Evolutionary conservation across 2,113 vertebrate species (phyloP).

Genomic region (Tupaia tana): DNA sequence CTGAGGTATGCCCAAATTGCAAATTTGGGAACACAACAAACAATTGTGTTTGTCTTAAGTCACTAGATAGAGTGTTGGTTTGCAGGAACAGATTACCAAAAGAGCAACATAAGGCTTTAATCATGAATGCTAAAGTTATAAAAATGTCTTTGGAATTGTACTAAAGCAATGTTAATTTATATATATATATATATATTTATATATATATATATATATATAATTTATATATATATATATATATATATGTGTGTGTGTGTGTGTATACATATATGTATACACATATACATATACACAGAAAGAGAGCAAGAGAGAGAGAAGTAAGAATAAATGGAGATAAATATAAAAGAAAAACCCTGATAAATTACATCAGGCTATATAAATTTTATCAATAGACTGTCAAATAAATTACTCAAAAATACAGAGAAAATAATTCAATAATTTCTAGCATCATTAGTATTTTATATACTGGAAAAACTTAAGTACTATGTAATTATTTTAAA

Average conservation of each 20-base stretch:
- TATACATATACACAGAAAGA: no score
- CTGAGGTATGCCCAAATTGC: background rate
- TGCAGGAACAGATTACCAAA: background rate
- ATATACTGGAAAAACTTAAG: background rate
- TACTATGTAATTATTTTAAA: background rate
- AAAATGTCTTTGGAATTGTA: background rate
- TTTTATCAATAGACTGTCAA: constrained; percentile 3
- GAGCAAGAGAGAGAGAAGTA: no score
- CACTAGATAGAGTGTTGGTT: background rate
- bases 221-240: no score
- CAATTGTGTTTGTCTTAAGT: background rate
- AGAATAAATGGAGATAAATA: background rate
- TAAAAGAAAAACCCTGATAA: background rate
- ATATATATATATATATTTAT: no score
- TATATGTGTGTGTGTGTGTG: no score
- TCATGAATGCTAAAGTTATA: background rate
- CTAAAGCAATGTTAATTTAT: background rate
- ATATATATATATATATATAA: no score
- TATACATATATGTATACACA: no score
- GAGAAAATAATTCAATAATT: background rate
- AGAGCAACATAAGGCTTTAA: background rate
- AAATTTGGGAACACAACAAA: background rate
- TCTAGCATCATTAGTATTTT: background rate
- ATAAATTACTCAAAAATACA: background rate
- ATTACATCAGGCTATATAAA: background rate